Percentiles rank a stretch among this genome's conserved stretches.
Evolutionary conservation across 2,113 vertebrate species (phyloP).

Genomic region (Hyperopisus bebe): DNA sequence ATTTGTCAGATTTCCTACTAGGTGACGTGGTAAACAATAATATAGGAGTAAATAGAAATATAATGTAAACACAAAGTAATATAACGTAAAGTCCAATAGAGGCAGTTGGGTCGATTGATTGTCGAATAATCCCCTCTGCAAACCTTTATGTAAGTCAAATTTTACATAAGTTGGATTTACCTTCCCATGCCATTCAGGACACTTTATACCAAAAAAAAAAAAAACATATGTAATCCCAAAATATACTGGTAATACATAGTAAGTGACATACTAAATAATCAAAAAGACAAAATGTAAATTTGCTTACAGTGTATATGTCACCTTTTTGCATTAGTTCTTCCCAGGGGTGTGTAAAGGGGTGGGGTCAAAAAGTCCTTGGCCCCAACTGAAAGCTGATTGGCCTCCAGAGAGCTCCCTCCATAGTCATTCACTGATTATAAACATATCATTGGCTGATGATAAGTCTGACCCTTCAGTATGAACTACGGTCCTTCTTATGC

Average conservation of each 20-base stretch:
- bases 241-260: neutral
- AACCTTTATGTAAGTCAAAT: neutral
- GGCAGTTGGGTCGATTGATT: neutral
- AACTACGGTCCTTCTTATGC: neutral
- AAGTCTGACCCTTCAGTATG: neutral
- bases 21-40: neutral
- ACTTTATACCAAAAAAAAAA: neutral
- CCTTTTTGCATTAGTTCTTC: neutral
- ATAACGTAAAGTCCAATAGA: neutral
- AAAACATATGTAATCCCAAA: neutral
- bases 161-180: neutral
- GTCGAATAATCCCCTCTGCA: neutral
- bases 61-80: neutral
- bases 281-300: neutral
- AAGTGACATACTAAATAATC: neutral
- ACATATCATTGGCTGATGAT: neutral
- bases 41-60: neutral
- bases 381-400: neutral
- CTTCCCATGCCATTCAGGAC: neutral
- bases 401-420: neutral
- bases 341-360: neutral
- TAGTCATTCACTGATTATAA: neutral
- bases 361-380: neutral
- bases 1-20: neutral
- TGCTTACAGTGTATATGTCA: neutral